phyloP scores from a whole-genome alignment of 2,888 invertebrate species.

The Pseudanteris insignis region DNA sequence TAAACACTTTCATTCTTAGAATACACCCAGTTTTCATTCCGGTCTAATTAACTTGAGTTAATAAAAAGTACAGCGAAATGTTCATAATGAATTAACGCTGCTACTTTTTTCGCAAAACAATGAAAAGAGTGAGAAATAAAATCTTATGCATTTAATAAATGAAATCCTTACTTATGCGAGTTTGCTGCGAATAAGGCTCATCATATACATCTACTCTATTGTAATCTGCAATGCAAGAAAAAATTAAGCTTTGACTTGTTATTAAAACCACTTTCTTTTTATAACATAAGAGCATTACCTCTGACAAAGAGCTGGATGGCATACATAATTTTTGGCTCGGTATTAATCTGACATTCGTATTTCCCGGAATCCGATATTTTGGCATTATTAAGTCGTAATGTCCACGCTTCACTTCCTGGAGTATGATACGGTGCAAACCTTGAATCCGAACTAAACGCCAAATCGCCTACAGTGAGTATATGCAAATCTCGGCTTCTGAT shows the following conservation, averaged over 20 bases:
- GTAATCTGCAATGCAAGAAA: slow-evolving; percentile 54
- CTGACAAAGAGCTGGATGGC: slow-evolving; percentile 73
- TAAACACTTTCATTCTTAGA: no score
- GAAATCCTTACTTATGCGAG: slow-evolving; percentile 63
- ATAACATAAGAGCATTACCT: slow-evolving; percentile 66
- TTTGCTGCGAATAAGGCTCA: slow-evolving; percentile 63
- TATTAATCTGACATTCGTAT: slow-evolving; percentile 81
- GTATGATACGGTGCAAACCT: slow-evolving; percentile 72
- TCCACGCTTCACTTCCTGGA: slow-evolving; percentile 69
- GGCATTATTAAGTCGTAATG: slow-evolving; percentile 72
- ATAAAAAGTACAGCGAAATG: no score
- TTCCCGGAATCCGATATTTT: slow-evolving; percentile 72
- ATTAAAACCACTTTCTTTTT: slow-evolving; percentile 10
- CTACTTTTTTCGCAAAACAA: no score
- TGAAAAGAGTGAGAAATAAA: no score
- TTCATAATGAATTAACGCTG: no score
- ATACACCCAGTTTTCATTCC: no score
- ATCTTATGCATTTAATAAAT: no score
- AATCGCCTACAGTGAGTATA: slow-evolving; percentile 73
- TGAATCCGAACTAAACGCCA: slow-evolving; percentile 75
- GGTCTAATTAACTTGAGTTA: no score
- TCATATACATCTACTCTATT: slow-evolving; percentile 61
- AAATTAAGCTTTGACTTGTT: not conserved
- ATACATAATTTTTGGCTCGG: slow-evolving; percentile 78
- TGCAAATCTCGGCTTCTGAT: slow-evolving; percentile 76